phyloP scores from a whole-genome alignment of 2,797 vertebrate species.

The Muraenolepis orangiensis region DNA sequence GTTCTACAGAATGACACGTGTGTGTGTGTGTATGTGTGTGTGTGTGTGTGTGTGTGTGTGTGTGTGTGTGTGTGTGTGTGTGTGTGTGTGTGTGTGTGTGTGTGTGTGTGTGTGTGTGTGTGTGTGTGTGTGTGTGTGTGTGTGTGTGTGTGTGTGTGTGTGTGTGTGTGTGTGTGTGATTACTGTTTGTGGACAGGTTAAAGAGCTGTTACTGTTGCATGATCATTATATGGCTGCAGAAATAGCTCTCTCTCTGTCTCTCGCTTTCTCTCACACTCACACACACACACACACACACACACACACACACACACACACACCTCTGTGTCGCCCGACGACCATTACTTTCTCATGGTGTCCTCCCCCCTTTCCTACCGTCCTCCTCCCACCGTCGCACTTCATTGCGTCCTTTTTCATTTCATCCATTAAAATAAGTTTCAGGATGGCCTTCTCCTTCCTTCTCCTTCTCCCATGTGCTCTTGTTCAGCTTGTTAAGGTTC shows the following conservation, averaged over 20 bases:
- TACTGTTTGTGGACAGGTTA: conserved; percentile 2
- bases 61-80: background rate
- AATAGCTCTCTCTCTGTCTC: conserved; percentile 48
- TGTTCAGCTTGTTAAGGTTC: background rate
- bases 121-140: background rate
- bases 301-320: conserved; percentile 10
- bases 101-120: too few relatives aligned
- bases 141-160: conserved; percentile 2
- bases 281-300: background rate
- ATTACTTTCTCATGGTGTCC: background rate
- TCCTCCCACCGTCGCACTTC: background rate
- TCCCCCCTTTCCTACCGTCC: background rate
- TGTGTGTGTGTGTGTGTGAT: background rate
- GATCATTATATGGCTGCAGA: conserved; percentile 50
- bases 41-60: too few relatives aligned
- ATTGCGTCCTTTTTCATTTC: background rate
- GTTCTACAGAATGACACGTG: background rate
- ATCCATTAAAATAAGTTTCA: background rate
- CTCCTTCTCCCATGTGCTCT: background rate
- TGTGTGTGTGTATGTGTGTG: background rate
- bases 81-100: background rate
- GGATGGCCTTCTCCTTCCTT: background rate
- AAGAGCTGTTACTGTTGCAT: conserved; percentile 39
- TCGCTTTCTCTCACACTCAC: conserved; percentile 23
- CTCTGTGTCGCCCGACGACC: background rate